phyloP scores from a whole-genome alignment of 2,113 vertebrate species.

The Nothocercus nigrocapillus region DNA sequence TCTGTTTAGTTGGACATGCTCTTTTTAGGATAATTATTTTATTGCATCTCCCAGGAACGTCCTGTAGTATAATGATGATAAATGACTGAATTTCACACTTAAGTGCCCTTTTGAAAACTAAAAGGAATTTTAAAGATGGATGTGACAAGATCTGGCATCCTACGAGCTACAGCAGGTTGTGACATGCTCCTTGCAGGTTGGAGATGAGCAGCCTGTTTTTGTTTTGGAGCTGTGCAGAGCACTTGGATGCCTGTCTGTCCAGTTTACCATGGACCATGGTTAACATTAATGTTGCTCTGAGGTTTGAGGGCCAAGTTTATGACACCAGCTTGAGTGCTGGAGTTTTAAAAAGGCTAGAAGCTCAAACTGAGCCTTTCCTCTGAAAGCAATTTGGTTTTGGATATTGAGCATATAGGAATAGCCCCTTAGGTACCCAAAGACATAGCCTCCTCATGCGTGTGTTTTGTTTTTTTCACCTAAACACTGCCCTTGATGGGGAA shows the following conservation, averaged over 20 bases:
- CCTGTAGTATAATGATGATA: neutral
- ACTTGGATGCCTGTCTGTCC: neutral
- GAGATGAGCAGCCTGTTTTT: neutral
- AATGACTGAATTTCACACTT: neutral
- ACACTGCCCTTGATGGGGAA: neutral
- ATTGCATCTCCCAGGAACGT: neutral
- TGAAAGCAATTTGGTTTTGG: neutral
- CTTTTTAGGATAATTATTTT: neutral
- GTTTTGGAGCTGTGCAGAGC: neutral
- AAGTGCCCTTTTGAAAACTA: neutral
- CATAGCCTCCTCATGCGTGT: rapidly evolving
- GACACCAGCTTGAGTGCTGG: neutral
- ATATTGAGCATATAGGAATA: rapidly evolving
- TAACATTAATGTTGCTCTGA: neutral
- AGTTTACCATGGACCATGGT: neutral
- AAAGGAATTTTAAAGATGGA: neutral
- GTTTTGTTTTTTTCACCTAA: neutral
- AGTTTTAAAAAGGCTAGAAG: neutral
- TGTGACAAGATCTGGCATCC: neutral
- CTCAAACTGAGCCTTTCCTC: neutral
- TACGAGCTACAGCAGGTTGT: neutral
- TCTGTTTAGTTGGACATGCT: neutral
- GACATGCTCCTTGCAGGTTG: neutral
- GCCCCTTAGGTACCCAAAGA: rapidly evolving
- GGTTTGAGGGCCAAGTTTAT: neutral